Percentiles rank a stretch among this genome's conserved stretches.
phyloP scores from a whole-genome alignment of 2,113 vertebrate genomes.

The Triplophysa tibetana region DNA sequence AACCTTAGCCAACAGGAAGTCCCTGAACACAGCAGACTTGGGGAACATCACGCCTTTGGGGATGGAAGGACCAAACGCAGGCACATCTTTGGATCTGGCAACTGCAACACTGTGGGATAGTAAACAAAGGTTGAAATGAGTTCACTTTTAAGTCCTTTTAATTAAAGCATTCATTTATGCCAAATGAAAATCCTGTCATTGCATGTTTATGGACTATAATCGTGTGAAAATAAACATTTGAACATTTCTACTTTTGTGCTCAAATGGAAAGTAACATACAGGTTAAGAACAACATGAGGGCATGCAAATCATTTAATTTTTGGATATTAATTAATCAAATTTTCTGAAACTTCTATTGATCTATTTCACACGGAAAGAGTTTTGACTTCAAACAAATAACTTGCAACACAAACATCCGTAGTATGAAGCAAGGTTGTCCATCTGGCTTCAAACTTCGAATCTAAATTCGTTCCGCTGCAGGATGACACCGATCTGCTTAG shows the following conservation, averaged over 20 bases:
- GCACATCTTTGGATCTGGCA: constrained; percentile 84
- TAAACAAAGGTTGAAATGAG: not conserved
- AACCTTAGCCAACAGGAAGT: constrained; percentile 87
- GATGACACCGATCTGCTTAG: not conserved
- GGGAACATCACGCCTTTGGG: constrained; percentile 85
- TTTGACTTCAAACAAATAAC: not conserved
- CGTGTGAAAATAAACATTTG: no score
- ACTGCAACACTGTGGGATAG: constrained; percentile 78
- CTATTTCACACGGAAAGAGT: not conserved
- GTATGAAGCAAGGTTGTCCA: not conserved
- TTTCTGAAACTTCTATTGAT: not conserved
- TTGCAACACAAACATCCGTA: not conserved
- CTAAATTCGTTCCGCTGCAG: not conserved
- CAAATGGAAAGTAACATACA: no score
- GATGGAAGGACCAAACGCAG: constrained; percentile 82
- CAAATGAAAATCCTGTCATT: no score
- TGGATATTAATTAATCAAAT: not conserved
- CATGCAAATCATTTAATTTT: no score
- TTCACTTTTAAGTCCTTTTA: not conserved
- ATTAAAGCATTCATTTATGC: no score
- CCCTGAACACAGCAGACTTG: constrained; percentile 85
- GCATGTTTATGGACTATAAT: no score
- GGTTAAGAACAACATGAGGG: no score
- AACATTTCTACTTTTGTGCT: no score
- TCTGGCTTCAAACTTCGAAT: not conserved